phyloP scores from a whole-genome alignment of 2,113 vertebrate genomes.

The Cygnus buccinator region DNA sequence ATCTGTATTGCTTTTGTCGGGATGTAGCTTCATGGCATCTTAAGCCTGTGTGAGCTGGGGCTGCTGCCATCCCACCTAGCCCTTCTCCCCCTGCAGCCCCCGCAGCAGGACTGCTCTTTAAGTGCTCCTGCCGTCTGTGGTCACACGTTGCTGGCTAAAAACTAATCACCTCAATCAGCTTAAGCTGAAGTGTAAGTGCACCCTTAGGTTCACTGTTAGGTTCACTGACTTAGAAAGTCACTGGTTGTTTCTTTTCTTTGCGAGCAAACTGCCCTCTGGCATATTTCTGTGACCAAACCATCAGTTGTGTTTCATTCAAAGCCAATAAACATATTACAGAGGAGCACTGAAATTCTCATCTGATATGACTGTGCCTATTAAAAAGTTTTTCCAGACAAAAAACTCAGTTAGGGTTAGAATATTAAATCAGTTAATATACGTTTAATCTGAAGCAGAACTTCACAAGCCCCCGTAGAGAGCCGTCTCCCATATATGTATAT shows the following conservation, averaged over 20 bases:
- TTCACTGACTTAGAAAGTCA: conserved; percentile 61
- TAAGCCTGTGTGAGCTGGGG: neutral
- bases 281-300: conserved; percentile 75
- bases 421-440: neutral
- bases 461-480: neutral
- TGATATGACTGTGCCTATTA: conserved; percentile 49
- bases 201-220: conserved; percentile 65
- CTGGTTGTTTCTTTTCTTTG: conserved; percentile 59
- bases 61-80: neutral
- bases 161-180: conserved; percentile 53
- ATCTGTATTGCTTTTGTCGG: neutral
- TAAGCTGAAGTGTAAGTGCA: conserved; percentile 55
- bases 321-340: conserved; percentile 63
- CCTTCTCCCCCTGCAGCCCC: neutral
- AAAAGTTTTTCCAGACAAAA: conserved; percentile 61
- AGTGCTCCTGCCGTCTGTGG: neutral
- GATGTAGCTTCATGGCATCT: neutral
- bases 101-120: neutral
- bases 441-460: conserved; percentile 33
- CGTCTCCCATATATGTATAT: neutral
- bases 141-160: neutral
- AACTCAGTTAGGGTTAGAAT: conserved; percentile 6
- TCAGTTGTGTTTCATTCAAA: conserved; percentile 71
- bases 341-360: conserved; percentile 64
- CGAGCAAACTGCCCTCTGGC: conserved; percentile 75